Conservation (phyloP, 2,797 vertebrate species). For the Corythornis leucogaster region DNA sequence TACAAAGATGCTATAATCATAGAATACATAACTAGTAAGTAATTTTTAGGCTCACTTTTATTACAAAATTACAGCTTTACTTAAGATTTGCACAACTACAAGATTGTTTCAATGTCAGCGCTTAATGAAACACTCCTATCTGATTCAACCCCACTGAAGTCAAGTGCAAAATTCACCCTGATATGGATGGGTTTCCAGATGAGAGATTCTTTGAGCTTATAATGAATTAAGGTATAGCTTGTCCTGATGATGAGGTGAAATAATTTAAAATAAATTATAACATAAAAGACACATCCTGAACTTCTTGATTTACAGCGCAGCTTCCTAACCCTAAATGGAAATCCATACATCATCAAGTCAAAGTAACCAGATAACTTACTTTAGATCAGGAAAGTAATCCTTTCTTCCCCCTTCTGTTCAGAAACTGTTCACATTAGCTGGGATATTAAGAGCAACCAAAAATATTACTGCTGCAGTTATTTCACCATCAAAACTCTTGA, state of each 20-base stretch:
- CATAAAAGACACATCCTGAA: slow-evolving; percentile 14
- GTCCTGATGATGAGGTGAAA: slow-evolving; percentile 21
- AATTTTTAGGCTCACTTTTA: slow-evolving; percentile 22
- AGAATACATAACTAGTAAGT: slow-evolving; percentile 35
- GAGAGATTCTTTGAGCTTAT: background rate
- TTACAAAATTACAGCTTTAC: slow-evolving; percentile 54
- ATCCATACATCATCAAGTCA: slow-evolving; percentile 33
- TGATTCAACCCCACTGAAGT: background rate
- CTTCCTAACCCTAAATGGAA: slow-evolving; percentile 25
- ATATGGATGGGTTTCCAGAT: background rate
- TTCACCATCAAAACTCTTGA: background rate
- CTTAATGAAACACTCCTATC: background rate
- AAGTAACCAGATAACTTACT: slow-evolving; percentile 32
- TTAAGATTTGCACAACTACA: slow-evolving; percentile 40
- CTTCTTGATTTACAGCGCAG: slow-evolving; percentile 39
- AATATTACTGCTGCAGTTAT: background rate
- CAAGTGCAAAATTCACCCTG: slow-evolving; percentile 51
- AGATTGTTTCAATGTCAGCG: background rate
- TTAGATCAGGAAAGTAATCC: background rate
- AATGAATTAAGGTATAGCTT: slow-evolving; percentile 28
- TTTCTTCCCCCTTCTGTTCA: background rate
- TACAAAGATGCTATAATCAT: background rate
- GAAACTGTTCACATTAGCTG: background rate
- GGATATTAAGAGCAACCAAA: background rate
- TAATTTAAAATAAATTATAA: background rate